Evolutionary conservation across 1,140 invertebrate species (phyloP).

Genomic region (Sweltsa coloradensis): DNA sequence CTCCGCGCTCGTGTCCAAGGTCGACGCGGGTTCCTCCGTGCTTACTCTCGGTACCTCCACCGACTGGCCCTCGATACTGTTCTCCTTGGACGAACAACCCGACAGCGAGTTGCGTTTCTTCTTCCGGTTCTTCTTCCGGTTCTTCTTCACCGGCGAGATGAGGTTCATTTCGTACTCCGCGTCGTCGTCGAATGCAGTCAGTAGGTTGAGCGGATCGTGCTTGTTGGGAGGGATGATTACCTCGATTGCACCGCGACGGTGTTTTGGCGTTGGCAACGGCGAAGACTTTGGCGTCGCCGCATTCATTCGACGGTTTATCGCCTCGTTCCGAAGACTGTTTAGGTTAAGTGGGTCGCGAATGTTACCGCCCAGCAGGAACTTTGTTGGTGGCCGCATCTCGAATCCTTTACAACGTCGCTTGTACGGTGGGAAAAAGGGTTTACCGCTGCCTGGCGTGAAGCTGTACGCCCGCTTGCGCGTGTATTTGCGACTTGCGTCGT

Average conservation of each 20-base stretch:
- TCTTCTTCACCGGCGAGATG: constrained; percentile 47
- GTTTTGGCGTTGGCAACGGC: constrained; percentile 73
- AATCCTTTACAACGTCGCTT: constrained; percentile 59
- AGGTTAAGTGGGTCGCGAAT: constrained; percentile 91
- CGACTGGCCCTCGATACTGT: neutral
- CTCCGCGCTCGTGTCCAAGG: no score
- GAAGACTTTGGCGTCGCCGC: constrained; percentile 78
- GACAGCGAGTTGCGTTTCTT: constrained; percentile 29
- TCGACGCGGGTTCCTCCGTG: neutral
- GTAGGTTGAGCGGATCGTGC: constrained; percentile 78
- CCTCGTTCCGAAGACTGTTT: constrained; percentile 81
- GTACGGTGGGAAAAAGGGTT: constrained; percentile 35
- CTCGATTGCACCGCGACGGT: constrained; percentile 69
- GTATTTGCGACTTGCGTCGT: constrained; percentile 31
- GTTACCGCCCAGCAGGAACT: constrained; percentile 89
- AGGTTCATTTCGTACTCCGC: constrained; percentile 66
- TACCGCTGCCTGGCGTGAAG: constrained; percentile 32
- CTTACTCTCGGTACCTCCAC: neutral
- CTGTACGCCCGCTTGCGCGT: constrained; percentile 38
- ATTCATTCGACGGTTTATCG: constrained; percentile 73
- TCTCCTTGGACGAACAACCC: constrained; percentile 11
- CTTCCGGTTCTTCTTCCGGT: constrained; percentile 38
- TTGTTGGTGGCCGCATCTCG: constrained; percentile 61
- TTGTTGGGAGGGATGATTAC: constrained; percentile 89
- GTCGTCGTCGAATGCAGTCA: constrained; percentile 54